Evolutionary conservation across 2,888 invertebrate species (phyloP), one percentile per base, ranked within the genome.

Genomic region (Scotopteryx bipunctaria): DNA sequence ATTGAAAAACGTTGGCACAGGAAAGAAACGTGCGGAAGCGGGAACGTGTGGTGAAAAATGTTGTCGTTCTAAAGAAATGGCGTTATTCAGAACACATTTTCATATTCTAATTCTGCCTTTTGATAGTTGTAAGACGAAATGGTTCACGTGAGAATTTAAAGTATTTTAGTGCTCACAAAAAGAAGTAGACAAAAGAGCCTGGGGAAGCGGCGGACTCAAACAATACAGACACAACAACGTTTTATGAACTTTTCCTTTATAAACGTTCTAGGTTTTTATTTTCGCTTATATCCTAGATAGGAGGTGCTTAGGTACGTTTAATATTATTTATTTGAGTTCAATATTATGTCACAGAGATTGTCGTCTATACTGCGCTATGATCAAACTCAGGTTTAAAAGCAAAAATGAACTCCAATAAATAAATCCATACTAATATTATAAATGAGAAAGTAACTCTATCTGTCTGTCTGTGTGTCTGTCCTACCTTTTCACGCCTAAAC

Each of bases 1-100:
- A 69, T 71, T 62, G 62, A 59, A 67, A 69, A 60, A 64, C 64
- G 59, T 25, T 25, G 8, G 29, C 17, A 17, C 19, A 42, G 31
- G 32, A 32, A 23, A 11, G 59, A 57, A 59, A 37, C 63, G 60
- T 62, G 57, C 57, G 53, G 62, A 67, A 64, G 60, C 55, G 59
- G 69, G 40, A 42, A 64, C 59, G 73, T 67, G 60, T 64, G 68
- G 75, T 79, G 73, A 78, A 76, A 80, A 79, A 78, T 72, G 72
- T 76, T 72, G 67, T 70, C 70, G 69, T 70, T 74, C 67, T 27
- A 27, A 11, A 11, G 9, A 27, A 27, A 71, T 70, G 75, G 66
- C 62, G 72, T 76, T 73, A 76, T 69, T 72, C 65, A 70, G 42
- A 70, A 71, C 72, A 59, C 59, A 59, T 29, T 37, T 53, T 38